phyloP scores from a whole-genome alignment of 2,797 vertebrate species.

The Champsocephalus esox region DNA sequence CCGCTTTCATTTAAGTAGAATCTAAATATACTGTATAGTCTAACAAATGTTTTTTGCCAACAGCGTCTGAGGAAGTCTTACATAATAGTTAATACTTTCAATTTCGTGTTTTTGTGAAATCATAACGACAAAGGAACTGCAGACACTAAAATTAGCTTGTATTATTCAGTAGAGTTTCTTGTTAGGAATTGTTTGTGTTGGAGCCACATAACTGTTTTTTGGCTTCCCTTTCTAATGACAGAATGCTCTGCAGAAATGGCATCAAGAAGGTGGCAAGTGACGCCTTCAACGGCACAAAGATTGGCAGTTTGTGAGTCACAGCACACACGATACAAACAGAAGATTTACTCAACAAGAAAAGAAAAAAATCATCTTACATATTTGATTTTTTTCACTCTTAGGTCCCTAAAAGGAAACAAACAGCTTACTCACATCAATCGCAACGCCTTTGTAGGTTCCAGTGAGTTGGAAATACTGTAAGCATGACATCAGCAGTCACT shows the following conservation, averaged over 20 bases:
- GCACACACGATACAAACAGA: conserved; percentile 42
- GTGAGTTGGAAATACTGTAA: conserved; percentile 85
- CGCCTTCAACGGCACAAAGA: conserved; percentile 86
- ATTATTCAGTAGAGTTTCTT: conserved; percentile 36
- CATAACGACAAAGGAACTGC: conserved; percentile 33
- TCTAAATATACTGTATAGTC: background rate
- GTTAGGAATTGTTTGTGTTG: conserved; percentile 48
- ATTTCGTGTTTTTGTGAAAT: conserved; percentile 1
- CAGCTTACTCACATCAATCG: conserved; percentile 79
- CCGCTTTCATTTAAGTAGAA: background rate
- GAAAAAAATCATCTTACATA: conserved; percentile 3
- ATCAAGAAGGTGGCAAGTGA: conserved; percentile 82
- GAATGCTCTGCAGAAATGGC: conserved; percentile 85
- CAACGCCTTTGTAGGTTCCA: conserved; percentile 83
- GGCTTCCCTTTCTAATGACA: conserved; percentile 72
- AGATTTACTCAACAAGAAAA: conserved; percentile 4
- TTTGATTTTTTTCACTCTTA: conserved; percentile 53
- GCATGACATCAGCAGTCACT: conserved; percentile 71
- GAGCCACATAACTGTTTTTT: conserved; percentile 58
- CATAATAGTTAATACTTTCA: background rate
- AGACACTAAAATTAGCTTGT: conserved; percentile 40
- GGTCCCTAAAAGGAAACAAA: conserved; percentile 80
- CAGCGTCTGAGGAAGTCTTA: background rate
- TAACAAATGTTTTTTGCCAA: background rate
- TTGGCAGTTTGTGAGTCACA: conserved; percentile 84